Percentiles rank a stretch among this genome's conserved stretches.
These are phyloP conservation scores for Rugalucina vietnamica DNA, from an alignment of 2,888 invertebrate genomes.

Conservation along the genomic window DNA sequence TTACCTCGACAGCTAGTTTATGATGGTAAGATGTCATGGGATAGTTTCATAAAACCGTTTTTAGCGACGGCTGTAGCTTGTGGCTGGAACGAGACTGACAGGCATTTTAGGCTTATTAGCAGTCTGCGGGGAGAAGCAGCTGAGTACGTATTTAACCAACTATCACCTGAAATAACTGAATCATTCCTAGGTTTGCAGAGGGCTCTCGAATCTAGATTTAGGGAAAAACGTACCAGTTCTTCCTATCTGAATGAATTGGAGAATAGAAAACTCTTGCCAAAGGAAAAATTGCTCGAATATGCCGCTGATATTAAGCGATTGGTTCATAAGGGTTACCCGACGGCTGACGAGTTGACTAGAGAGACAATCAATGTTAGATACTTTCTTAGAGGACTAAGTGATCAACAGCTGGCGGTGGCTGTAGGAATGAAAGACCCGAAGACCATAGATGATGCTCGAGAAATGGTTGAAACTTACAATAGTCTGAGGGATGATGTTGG, in stretches of 20 bases:
- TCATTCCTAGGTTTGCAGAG: conserved; percentile 13
- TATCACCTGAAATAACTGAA: background rate
- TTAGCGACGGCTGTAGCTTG: conserved; percentile 2
- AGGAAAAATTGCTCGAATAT: conserved; percentile 50
- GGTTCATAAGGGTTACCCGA: conserved; percentile 39
- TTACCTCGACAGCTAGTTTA: too few relatives aligned
- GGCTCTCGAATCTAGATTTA: conserved; percentile 45
- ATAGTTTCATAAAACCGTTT: conserved; percentile 35
- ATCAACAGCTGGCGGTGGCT: conserved; percentile 34
- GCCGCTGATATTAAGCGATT: conserved; percentile 40
- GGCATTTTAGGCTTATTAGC: conserved; percentile 35
- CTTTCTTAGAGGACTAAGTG: conserved; percentile 48
- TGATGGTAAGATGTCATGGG: conserved; percentile 34
- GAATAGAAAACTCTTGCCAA: conserved; percentile 22
- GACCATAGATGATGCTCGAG: background rate
- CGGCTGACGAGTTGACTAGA: conserved; percentile 36
- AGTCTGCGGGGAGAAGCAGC: conserved; percentile 41
- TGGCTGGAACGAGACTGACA: conserved; percentile 37
- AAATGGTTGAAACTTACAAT: background rate
- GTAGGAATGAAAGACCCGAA: background rate
- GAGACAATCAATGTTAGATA: conserved; percentile 47
- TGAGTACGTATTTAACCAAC: conserved; percentile 47
- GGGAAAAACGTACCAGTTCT: conserved; percentile 34
- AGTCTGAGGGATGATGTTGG: background rate
- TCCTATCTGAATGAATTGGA: conserved; percentile 52